These are phyloP conservation scores for Anisognathus igniventris DNA, from an alignment of 2,797 vertebrate genomes.

Conservation along the genomic window DNA sequence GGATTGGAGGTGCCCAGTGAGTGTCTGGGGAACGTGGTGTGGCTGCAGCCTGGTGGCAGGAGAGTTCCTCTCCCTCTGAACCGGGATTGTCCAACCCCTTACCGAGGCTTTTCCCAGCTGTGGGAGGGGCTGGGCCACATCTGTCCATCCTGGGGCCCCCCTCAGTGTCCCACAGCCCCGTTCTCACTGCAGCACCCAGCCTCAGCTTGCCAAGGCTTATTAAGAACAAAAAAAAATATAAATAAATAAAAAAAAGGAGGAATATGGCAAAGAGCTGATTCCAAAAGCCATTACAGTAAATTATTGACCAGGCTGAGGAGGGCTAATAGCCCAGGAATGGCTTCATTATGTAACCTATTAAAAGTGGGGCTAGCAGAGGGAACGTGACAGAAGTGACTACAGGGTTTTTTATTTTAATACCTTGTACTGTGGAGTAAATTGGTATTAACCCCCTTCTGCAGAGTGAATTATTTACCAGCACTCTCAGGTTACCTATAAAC, in stretches of 20 bases:
- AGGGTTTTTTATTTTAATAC: conserved; percentile 49
- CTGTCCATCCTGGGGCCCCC: rapidly evolving
- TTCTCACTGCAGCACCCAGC: not conserved
- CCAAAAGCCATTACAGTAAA: conserved; percentile 47
- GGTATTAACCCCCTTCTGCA: conserved; percentile 28
- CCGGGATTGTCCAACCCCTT: rapidly evolving
- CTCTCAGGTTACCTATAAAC: not conserved
- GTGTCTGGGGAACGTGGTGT: rapidly evolving
- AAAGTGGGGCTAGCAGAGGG: conserved; percentile 43
- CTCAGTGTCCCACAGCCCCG: not conserved
- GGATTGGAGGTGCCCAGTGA: not conserved
- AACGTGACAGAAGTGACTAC: conserved; percentile 36
- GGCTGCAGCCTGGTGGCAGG: not conserved
- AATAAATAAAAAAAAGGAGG: not conserved
- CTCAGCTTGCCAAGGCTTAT: not conserved
- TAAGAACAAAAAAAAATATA: not conserved
- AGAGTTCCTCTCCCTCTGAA: not conserved
- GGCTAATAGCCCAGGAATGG: conserved; percentile 52
- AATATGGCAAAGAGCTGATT: conserved; percentile 32
- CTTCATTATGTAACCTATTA: conserved; percentile 71
- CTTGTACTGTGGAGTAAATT: conserved; percentile 32
- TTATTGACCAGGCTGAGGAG: conserved; percentile 56
- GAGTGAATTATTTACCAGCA: conserved; percentile 61
- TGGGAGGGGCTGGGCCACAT: not conserved
- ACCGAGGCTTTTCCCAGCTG: rapidly evolving